Conservation (phyloP, 2,888 invertebrate species). For the Ophion costatus region DNA sequence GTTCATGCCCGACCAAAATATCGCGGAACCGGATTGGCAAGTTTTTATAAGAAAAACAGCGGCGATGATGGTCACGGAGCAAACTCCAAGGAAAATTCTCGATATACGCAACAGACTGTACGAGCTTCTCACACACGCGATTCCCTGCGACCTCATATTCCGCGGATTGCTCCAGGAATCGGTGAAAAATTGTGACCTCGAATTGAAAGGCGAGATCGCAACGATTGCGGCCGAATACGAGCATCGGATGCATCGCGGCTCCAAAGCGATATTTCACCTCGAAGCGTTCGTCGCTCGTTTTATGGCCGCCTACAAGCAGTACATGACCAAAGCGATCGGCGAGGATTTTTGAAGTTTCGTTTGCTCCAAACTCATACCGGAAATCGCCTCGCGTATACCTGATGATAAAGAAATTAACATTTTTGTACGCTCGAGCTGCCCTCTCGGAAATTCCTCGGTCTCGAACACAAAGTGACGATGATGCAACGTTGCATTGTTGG, state of each 20-base stretch:
- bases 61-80: constrained; percentile 92
- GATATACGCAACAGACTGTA: constrained; percentile 95
- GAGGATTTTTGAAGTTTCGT: constrained; percentile 77
- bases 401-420: neutral
- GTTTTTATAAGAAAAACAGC: constrained; percentile 94
- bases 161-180: constrained; percentile 93
- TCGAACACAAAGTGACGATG: no score
- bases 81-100: constrained; percentile 92
- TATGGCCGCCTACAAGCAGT: constrained; percentile 96
- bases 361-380: neutral
- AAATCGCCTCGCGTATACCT: neutral
- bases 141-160: constrained; percentile 96
- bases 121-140: constrained; percentile 96
- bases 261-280: constrained; percentile 97
- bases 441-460: neutral
- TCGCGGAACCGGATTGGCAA: constrained; percentile 97
- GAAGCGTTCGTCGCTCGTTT: constrained; percentile 99
- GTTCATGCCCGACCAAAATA: constrained; percentile 90
- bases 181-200: constrained; percentile 94
- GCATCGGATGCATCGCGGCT: constrained; percentile 95
- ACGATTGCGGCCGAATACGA: constrained; percentile 95
- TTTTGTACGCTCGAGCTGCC: neutral
- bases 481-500: no score
- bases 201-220: constrained; percentile 93
- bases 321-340: constrained; percentile 90